Base-by-base conservation (phyloP, 37 sponge, comb jelly and placozoan species). In the Halisarca cf. caerulea region DNA sequence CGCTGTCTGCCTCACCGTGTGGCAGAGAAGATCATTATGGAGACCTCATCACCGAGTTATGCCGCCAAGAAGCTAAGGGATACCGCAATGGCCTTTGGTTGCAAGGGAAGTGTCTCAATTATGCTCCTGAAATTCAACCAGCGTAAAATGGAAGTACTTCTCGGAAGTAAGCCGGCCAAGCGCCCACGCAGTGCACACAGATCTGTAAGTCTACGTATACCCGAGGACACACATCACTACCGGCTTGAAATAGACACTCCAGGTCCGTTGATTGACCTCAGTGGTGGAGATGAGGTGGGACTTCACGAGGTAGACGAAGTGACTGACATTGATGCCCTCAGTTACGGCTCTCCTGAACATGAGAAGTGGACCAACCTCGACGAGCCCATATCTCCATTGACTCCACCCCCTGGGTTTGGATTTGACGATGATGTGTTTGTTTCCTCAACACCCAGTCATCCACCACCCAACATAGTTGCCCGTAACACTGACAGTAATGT, bases 41-140 rank as follows among this genome's bases (percentile, higher is more conserved):
- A 37, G 23, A 55, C 59, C 40, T 41, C 78, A 5, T 80, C 57
- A 20, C 86, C 94, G 14, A 86, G 38, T 30, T 62, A 27, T 27
- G 94, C 94, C 7, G 87, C 97, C 34, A 91, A 86, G 70, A 59
- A 37, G 17, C 83, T 96, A 21, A 80, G 94, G 30, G 97, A 93
- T 59, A 30, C 94, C 43, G 97, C 97, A 0, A 80, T 88, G 0
- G 82, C 94, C 51, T 75, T 82, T 54, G 97, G 97, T 41, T 91
- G 89, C 34, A 70, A 51, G 27, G 60, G 28, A 32, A 84, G 88
- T 32, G 44, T 96, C 58, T 85, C 91, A 37, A 81, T 96, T 9
- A 27, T 90, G n/a, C 85, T 96, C 11, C 72, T 96, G 24, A 74
- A 74, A 6, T 74, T 74, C 45, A 74, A 43, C 45, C 32, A 40